These are phyloP conservation scores for Notoglanidium macrostoma DNA, from an alignment of 2,797 vertebrate species.

Conservation along the genomic window DNA sequence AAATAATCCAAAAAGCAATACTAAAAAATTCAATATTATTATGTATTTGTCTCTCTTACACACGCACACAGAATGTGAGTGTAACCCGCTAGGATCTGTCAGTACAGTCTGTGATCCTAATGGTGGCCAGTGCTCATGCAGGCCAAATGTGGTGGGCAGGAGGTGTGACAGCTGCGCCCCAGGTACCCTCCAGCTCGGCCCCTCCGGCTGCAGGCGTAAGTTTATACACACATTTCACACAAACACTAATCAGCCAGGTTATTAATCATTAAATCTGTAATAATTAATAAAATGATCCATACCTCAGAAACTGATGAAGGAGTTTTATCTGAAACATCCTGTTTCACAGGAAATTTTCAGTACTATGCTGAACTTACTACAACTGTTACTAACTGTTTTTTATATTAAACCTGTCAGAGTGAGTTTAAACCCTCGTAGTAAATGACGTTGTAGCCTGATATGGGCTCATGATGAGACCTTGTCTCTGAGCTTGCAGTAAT, in stretches of 20 bases:
- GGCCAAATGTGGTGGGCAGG: slow-evolving; percentile 84
- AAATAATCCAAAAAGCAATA: background rate
- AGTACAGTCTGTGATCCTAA: slow-evolving; percentile 85
- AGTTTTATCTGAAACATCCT: background rate
- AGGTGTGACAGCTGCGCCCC: slow-evolving; percentile 88
- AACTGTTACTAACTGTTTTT: background rate
- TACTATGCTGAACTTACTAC: background rate
- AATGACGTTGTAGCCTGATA: background rate
- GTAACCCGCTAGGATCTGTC: slow-evolving; percentile 88
- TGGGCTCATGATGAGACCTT: background rate
- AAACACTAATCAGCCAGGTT: background rate
- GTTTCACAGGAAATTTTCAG: background rate
- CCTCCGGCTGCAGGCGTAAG: slow-evolving; percentile 88
- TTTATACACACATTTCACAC: slow-evolving; percentile 41
- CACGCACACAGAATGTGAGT: slow-evolving; percentile 82
- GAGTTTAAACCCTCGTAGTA: background rate
- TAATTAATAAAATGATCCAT: background rate
- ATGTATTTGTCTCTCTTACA: no score
- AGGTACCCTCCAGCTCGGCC: slow-evolving; percentile 86
- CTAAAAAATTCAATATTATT: no score
- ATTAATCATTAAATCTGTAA: background rate
- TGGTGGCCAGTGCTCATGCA: slow-evolving; percentile 91
- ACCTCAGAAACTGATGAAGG: background rate
- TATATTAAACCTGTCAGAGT: background rate
- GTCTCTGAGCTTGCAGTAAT: background rate